These are phyloP conservation scores for Pantherophis guttatus DNA, from an alignment of 2,113 vertebrate species.

Conservation along the genomic window DNA sequence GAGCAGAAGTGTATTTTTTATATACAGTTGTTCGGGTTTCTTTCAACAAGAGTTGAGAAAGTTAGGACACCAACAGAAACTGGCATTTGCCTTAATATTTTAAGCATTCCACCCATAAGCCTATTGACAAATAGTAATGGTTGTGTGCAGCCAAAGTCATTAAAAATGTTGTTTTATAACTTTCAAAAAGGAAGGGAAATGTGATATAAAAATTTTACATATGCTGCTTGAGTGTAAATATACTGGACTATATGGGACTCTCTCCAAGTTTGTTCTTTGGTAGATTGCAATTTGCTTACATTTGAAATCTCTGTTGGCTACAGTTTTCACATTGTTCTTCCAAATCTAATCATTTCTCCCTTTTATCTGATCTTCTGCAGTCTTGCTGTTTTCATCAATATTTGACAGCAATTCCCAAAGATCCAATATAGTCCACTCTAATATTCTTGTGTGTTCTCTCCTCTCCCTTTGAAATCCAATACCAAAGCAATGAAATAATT, in stretches of 20 bases:
- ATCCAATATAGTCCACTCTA: constrained; percentile 74
- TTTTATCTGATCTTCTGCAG: constrained; percentile 80
- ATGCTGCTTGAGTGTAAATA: constrained; percentile 68
- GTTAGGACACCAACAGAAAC: constrained; percentile 22
- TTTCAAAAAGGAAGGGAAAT: constrained; percentile 62
- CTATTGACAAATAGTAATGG: constrained; percentile 32
- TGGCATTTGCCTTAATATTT: background rate
- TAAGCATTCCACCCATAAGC: constrained; percentile 8
- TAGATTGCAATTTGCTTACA: constrained; percentile 73
- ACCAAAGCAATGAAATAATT: constrained; percentile 78
- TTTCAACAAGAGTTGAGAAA: background rate
- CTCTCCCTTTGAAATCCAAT: constrained; percentile 79
- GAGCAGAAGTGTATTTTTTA: background rate
- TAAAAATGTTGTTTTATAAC: constrained; percentile 52
- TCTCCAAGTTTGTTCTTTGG: constrained; percentile 71
- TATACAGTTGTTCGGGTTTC: background rate
- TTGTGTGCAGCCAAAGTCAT: constrained; percentile 53
- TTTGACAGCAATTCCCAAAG: constrained; percentile 83
- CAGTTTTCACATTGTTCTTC: constrained; percentile 73
- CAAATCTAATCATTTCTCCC: constrained; percentile 76
- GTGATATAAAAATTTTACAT: constrained; percentile 62
- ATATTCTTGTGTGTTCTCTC: constrained; percentile 72
- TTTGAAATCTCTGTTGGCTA: constrained; percentile 73
- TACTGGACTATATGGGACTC: constrained; percentile 55
- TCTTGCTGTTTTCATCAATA: constrained; percentile 78